A percentile compares a stretch with the other conserved stretches of the same genome.
Conservation (phyloP, 1,140 invertebrate species). For the Diachasma alloeum region DNA sequence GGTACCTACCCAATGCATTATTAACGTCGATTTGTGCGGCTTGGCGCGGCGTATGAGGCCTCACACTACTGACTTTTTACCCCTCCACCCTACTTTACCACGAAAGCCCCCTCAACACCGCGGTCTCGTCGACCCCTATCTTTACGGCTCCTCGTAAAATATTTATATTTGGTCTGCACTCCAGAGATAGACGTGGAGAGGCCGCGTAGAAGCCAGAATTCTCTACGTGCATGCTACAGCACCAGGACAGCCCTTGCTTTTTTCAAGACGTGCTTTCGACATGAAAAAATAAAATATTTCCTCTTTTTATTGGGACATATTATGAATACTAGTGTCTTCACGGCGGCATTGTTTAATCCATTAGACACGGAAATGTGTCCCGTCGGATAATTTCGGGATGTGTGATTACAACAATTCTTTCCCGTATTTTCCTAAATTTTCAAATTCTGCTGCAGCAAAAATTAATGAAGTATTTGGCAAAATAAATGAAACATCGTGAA, state of each 20-base stretch:
- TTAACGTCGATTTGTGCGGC: conserved; percentile 21
- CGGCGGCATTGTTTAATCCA: background rate
- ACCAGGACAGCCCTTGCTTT: background rate
- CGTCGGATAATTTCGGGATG: too few relatives aligned
- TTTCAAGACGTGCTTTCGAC: background rate
- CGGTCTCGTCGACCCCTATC: conserved; percentile 27
- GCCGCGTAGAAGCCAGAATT: background rate
- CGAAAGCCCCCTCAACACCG: background rate
- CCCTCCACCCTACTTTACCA: background rate
- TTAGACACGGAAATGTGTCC: background rate
- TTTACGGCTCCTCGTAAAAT: conserved; percentile 43
- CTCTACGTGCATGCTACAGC: background rate
- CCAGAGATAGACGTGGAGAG: conserved; percentile 28
- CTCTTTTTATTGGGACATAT: too few relatives aligned
- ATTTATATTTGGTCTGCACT: conserved; percentile 43
- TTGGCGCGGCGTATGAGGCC: conserved; percentile 2
- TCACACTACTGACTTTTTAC: background rate
- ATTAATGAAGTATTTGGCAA: too few relatives aligned
- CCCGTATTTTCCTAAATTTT: too few relatives aligned
- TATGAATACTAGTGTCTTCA: too few relatives aligned
- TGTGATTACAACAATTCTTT: too few relatives aligned
- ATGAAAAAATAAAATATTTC: too few relatives aligned
- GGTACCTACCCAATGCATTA: conserved; percentile 27
- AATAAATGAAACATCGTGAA: too few relatives aligned
- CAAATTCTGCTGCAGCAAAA: too few relatives aligned